These are phyloP conservation scores for Stictonetta naevosa DNA, from an alignment of 2,113 vertebrate species.

Conservation along the genomic window DNA sequence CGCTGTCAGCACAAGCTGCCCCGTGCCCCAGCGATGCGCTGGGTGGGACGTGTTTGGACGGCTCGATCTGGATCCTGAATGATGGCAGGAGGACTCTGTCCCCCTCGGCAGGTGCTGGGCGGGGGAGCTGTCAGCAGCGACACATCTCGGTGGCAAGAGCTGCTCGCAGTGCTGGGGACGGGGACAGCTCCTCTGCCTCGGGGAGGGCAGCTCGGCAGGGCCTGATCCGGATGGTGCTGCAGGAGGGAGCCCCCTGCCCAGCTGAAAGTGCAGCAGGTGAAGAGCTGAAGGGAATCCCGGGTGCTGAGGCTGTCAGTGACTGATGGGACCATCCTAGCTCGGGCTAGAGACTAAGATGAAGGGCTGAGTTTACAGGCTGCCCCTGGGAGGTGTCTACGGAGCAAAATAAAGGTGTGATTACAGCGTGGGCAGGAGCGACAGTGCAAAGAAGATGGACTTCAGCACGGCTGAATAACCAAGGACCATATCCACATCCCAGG, in stretches of 20 bases:
- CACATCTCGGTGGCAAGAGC: rapidly evolving
- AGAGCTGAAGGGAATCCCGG: neutral
- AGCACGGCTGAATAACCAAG: neutral
- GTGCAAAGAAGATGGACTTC: neutral
- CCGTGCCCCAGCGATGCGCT: rapidly evolving
- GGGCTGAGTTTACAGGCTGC: neutral
- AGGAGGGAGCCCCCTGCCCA: neutral
- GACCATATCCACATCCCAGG: neutral
- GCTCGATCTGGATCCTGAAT: neutral
- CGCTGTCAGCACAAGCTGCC: neutral
- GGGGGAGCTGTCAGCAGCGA: neutral
- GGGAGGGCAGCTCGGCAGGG: neutral
- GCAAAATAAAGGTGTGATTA: neutral
- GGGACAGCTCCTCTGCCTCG: neutral
- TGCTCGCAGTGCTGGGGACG: rapidly evolving
- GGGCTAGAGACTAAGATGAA: neutral
- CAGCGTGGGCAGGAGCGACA: neutral
- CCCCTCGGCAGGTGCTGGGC: rapidly evolving
- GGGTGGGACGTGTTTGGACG: neutral
- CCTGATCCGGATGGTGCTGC: neutral
- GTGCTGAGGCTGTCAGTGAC: neutral
- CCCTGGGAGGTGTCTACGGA: neutral
- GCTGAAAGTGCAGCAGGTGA: neutral
- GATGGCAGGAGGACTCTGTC: neutral
- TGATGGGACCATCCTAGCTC: rapidly evolving